Conservation (phyloP, 53 echinoderm and acorn worm genomes). For the Hippasteria phrygiana region DNA sequence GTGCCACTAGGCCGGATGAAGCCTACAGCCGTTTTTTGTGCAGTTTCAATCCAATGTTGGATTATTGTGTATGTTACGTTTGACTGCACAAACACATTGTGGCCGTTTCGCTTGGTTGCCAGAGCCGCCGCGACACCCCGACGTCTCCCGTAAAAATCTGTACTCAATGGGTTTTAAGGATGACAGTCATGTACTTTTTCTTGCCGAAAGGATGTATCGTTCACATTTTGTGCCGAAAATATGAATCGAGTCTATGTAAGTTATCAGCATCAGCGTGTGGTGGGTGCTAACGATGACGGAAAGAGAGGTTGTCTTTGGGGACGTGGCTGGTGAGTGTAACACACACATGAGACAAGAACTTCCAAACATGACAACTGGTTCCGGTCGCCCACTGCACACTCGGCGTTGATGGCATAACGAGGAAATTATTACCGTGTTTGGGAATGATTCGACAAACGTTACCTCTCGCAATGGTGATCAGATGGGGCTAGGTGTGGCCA, state of each 20-base stretch:
- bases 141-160: no score
- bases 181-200: no score
- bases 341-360: constrained; percentile 9
- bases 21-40: no score
- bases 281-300: not conserved
- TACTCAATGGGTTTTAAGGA: no score
- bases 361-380: constrained; percentile 44
- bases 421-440: constrained; percentile 43
- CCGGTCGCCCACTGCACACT: not conserved
- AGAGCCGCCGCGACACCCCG: no score
- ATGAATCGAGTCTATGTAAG: not conserved
- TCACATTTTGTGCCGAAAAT: not conserved
- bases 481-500: constrained; percentile 54
- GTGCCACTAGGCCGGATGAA: no score
- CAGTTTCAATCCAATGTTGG: no score
- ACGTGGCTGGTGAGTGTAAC: not conserved
- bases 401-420: constrained; percentile 23
- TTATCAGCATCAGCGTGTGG: not conserved
- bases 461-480: constrained; percentile 33
- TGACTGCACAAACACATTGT: no score
- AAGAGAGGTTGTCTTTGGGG: not conserved
- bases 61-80: no score
- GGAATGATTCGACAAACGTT: constrained; percentile 37
- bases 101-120: no score
- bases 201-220: no score